phyloP scores from a whole-genome alignment of 2,888 invertebrate species.

The Callimorpha dominula region DNA sequence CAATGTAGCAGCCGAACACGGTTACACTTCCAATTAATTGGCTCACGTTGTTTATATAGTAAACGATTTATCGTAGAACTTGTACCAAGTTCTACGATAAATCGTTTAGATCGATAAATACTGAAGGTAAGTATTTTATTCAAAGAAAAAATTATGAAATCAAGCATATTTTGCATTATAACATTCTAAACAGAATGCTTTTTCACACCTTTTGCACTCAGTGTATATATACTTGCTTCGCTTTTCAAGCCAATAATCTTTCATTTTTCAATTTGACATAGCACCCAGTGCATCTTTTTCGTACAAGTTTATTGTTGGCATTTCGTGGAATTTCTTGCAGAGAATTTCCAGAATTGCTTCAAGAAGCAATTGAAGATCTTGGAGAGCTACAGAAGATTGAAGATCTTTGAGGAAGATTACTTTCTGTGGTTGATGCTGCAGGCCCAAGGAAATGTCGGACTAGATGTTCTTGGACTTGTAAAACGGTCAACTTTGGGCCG shows the following conservation, averaged over 20 bases:
- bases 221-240: conserved; percentile 45
- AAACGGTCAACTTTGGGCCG: not conserved
- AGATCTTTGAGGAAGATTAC: conserved; percentile 1
- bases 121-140: not conserved
- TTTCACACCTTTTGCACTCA: conserved; percentile 39
- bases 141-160: not conserved
- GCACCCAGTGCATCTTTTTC: conserved; percentile 39
- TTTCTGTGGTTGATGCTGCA: conserved; percentile 1
- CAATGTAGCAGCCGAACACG: no score
- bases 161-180: conserved; percentile 33
- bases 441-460: conserved; percentile 5
- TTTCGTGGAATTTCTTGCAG: not conserved
- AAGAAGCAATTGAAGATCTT: conserved; percentile 1
- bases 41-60: no score
- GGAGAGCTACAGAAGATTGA: not conserved
- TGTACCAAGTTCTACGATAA: no score
- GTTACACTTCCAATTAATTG: no score
- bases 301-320: conserved; percentile 22
- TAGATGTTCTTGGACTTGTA: conserved; percentile 3
- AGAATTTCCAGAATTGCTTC: not conserved
- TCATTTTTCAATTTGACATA: conserved; percentile 40
- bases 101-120: no score
- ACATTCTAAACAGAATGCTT: conserved; percentile 32
- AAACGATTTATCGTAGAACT: no score
- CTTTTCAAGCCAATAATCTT: conserved; percentile 32